Evolutionary conservation across 2,797 vertebrate species (phyloP).

Genomic region (Kryptolebias ocellatus): DNA sequence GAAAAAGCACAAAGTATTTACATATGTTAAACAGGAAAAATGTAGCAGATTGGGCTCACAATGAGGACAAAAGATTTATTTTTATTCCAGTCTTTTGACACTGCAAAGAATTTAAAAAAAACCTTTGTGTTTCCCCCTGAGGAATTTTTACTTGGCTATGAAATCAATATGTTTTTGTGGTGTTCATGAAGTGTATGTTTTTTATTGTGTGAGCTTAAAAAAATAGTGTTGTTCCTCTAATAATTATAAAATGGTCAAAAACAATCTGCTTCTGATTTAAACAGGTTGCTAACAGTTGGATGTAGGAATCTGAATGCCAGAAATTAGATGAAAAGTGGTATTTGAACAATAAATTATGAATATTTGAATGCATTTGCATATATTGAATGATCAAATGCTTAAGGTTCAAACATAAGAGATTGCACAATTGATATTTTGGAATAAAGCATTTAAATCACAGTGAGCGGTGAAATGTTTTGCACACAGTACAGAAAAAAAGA

Average conservation of each 20-base stretch:
- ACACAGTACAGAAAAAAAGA: slow-evolving; percentile 20
- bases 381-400: slow-evolving; percentile 52
- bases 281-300: slow-evolving; percentile 20
- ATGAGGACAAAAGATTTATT: slow-evolving; percentile 46
- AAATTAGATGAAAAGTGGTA: slow-evolving; percentile 29
- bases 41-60: slow-evolving; percentile 22
- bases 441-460: slow-evolving; percentile 33
- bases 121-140: slow-evolving; percentile 21
- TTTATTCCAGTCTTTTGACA: slow-evolving; percentile 41
- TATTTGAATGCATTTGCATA: slow-evolving; percentile 69
- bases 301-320: slow-evolving; percentile 9
- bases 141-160: slow-evolving; percentile 34
- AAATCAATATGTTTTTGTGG: slow-evolving; percentile 32
- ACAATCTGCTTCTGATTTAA: slow-evolving; percentile 16
- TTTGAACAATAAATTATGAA: slow-evolving; percentile 47
- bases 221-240: slow-evolving; percentile 13
- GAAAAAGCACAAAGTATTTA: slow-evolving; percentile 40
- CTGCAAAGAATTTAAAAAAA: slow-evolving; percentile 27
- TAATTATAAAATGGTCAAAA: slow-evolving; percentile 38
- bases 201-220: slow-evolving; percentile 3
- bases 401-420: slow-evolving; percentile 52
- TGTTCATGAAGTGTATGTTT: background rate
- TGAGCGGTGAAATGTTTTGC: slow-evolving; percentile 16
- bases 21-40: slow-evolving; percentile 43
- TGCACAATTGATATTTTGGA: slow-evolving; percentile 39